Evolutionary conservation across 92 coral and sea anemone species (phyloP), one percentile per base, ranked within the genome.

Genomic region (Nematostella vectensis): DNA sequence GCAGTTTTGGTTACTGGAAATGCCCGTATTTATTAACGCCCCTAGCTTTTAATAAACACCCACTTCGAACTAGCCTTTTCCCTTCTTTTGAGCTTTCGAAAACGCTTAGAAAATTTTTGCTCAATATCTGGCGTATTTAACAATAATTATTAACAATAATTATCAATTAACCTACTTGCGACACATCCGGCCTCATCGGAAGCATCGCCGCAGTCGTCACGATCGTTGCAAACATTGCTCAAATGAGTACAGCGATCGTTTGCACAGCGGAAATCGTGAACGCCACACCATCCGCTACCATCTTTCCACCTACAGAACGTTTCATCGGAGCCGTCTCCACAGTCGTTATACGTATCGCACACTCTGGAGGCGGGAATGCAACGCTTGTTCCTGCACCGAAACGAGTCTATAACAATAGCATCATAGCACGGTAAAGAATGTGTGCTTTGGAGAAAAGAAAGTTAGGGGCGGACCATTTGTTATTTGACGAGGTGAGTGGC

Each of bases 281-380:
- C 42, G 3, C 53, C 70, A 31, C 88, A 80, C 88, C 88, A 74
- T 1, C 88, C 88, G 10, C 69, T 57, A 20, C 30, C 12, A 27
- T 59, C 42, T 28, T 73, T 29, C 17, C 56, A 54, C 22, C 69
- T 28, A 36, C 88, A 80, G 47, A 68, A 80, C 31, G 71, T 58
- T 49, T 80, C 88, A 16, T 80, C 88, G 11, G 80, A 67, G 13
- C 88, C 88, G 48, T 80, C 82, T 1, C 88, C 88, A 45, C 88
- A 80, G 59, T 80, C 82, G 28, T 68, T 80, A 48, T 68, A 69
- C 24, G 82, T 52, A 38, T 80, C 78, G 44, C 82, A 80, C 23
- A 80, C 77, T 17, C 58, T 29, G 2, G 70, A 38, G 27, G 50
- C 54, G 20, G 57, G 44, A 25, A 74, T 49, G 29, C 88, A 80